A percentile compares a stretch with the other conserved stretches of the same genome.
These are phyloP conservation scores for Scalopus aquaticus DNA, from an alignment of 2,113 vertebrate genomes.

Conservation along the genomic window DNA sequence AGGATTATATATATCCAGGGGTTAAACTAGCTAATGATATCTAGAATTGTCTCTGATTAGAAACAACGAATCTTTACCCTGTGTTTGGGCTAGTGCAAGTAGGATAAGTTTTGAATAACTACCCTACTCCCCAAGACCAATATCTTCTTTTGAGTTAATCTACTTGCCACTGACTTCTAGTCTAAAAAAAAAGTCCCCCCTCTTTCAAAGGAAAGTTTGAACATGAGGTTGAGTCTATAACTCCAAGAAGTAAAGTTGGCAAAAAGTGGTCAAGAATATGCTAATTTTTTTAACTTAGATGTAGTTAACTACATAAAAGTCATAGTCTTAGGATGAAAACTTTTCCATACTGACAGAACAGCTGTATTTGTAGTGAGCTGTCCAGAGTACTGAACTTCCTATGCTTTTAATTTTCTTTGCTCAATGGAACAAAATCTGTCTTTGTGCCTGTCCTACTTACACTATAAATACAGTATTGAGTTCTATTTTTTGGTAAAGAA, in stretches of 20 bases:
- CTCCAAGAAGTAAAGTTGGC: not conserved
- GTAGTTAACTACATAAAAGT: not conserved
- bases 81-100: not conserved
- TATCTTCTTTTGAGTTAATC: conserved; percentile 22
- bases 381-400: conserved; percentile 11
- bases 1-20: not conserved
- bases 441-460: not conserved
- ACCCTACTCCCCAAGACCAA: not conserved
- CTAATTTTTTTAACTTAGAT: not conserved
- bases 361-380: not conserved
- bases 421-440: not conserved
- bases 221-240: not conserved
- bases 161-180: not conserved
- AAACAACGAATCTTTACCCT: not conserved
- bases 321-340: not conserved
- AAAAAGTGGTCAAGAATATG: not conserved
- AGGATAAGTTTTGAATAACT: not conserved
- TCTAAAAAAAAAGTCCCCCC: not conserved
- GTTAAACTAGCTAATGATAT: not conserved
- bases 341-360: not conserved
- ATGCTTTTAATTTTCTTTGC: not conserved
- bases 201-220: conserved; percentile 41
- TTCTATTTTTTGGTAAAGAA: not conserved
- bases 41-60: not conserved
- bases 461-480: not conserved